Conservation (phyloP, 2,113 vertebrate genomes). For the Uria lomvia region DNA sequence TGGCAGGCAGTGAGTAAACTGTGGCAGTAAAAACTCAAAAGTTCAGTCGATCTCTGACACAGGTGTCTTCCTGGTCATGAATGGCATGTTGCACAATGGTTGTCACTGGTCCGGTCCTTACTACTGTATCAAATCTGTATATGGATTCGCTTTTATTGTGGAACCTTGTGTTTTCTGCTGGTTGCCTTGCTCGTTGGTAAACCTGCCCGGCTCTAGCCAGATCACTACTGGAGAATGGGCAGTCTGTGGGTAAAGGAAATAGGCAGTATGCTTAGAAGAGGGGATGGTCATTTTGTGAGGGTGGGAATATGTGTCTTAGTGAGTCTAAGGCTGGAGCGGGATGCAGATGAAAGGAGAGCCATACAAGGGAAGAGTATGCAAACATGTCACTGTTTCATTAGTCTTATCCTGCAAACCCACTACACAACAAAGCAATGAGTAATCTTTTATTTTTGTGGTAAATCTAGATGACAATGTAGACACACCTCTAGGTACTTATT, state of each 20-base stretch:
- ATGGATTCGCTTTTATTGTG: neutral
- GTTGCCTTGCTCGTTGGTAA: neutral
- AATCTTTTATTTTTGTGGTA: neutral
- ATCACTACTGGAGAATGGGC: neutral
- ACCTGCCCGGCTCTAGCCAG: neutral
- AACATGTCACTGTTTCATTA: neutral
- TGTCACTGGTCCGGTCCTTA: neutral
- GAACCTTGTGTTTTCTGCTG: neutral
- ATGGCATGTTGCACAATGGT: neutral
- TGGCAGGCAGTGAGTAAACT: neutral
- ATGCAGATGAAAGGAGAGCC: neutral
- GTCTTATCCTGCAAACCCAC: neutral
- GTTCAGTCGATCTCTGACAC: neutral
- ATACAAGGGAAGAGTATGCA: neutral
- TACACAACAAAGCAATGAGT: neutral
- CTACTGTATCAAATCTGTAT: neutral
- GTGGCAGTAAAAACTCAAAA: neutral
- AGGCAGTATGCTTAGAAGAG: neutral
- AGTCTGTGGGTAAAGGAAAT: neutral
- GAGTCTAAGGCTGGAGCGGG: neutral
- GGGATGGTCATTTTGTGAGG: neutral
- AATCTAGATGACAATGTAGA: neutral
- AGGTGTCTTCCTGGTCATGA: neutral
- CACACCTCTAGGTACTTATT: neutral
- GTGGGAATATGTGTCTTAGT: neutral